Evolutionary conservation across 2,888 invertebrate species (phyloP), one percentile per base, ranked within the genome.

Genomic region (Pseudanteris insignis): DNA sequence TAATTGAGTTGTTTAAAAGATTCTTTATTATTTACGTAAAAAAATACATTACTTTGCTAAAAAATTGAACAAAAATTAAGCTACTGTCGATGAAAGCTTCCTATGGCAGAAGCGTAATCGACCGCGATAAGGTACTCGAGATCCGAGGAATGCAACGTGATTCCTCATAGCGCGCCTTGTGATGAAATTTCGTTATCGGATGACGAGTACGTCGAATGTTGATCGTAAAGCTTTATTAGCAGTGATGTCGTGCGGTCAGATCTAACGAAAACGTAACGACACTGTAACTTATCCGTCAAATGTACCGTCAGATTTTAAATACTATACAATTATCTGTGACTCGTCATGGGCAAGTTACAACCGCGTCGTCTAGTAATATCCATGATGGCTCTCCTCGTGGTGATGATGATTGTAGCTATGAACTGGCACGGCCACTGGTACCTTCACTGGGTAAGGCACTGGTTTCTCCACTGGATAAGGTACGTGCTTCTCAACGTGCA

Each of bases 361-460:
- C 15, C 21, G 36, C 41, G 13, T 25, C 33, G 4, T 38, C 25
- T 48, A 36, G 11, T 47, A 24, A 33, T 60, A 43, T 10, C 41
- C 41, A 4, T 48, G 11, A 11, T 47, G 43, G 8, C 66, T 53
- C 6, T 66, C 55, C 12, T 65, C 55, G 36, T 46, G 63, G 13
- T 59, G 38, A 11, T 44, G 41, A 9, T 78, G 7, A n/a, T n/a
- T n/a, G 76, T 75, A 0, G 9, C 34, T 18, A 14, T 43, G 46
- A 15, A 14, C 14, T 14, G 86, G 86, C 3, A 85, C 84, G 69
- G 86, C 80, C 72, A 83, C 83, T 7, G 87, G 86, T 41, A 90
- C 86, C 78, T 91, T 90, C 21, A 89, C 86, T 34, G 84, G 83
- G 70, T 89, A 88, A 26, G 88, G 89, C 46, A 90, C 86, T 9